Evolutionary conservation across 2,888 invertebrate genomes (phyloP).

Genomic region (Globia sparganii): DNA sequence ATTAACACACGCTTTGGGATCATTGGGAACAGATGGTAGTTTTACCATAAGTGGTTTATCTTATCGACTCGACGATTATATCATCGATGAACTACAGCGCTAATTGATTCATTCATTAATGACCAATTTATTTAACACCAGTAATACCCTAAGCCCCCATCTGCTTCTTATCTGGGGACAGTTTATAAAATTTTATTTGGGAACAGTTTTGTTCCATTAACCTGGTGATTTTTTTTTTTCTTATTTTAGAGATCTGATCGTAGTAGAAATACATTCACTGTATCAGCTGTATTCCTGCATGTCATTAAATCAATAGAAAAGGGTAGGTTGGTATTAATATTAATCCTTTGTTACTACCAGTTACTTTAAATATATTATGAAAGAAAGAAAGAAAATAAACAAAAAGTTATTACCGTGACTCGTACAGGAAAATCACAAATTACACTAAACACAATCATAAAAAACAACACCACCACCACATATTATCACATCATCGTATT

Average conservation of each 20-base stretch:
- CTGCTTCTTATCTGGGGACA: conserved; percentile 56
- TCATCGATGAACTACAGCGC: conserved; percentile 69
- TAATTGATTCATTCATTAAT: conserved; percentile 78
- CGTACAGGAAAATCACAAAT: background rate
- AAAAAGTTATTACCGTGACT: background rate
- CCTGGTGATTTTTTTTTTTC: conserved; percentile 8
- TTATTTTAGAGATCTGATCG: background rate
- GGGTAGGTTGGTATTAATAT: background rate
- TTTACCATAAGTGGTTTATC: conserved; percentile 70
- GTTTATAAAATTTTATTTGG: conserved; percentile 22
- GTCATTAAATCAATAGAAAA: conserved; percentile 18
- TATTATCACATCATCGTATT: no score
- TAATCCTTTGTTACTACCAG: background rate
- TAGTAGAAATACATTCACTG: background rate
- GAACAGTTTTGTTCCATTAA: conserved; percentile 43
- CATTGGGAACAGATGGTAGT: conserved; percentile 73
- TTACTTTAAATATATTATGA: no score
- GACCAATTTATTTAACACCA: conserved; percentile 65
- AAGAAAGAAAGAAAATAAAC: background rate
- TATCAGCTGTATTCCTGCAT: conserved; percentile 21
- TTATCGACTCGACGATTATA: conserved; percentile 75
- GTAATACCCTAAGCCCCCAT: conserved; percentile 47
- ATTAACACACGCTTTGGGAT: conserved; percentile 60
- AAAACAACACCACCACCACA: background rate
- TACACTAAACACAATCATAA: background rate